A percentile compares a stretch with the other conserved stretches of the same genome.
phyloP scores from a whole-genome alignment of 2,797 vertebrate species.

The Lates japonicus region DNA sequence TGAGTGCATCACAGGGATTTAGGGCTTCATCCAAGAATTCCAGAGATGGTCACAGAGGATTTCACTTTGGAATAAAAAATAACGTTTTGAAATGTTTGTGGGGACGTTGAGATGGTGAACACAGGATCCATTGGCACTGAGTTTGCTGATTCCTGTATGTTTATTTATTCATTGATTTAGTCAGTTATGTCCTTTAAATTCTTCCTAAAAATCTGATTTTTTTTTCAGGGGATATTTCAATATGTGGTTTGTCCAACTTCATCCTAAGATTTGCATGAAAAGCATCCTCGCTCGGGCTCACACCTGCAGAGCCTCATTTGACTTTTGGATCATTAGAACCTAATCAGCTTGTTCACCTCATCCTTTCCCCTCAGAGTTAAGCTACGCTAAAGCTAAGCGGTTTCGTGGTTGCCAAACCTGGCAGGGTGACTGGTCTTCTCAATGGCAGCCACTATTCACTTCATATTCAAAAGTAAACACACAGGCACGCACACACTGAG shows the following conservation, averaged over 20 bases:
- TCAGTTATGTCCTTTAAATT: not conserved
- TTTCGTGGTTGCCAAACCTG: slow-evolving; percentile 56
- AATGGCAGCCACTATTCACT: slow-evolving; percentile 82
- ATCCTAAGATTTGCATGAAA: not conserved
- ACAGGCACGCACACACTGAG: slow-evolving; percentile 65
- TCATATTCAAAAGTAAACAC: slow-evolving; percentile 86
- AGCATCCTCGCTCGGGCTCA: not conserved
- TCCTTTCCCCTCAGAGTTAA: slow-evolving; percentile 37
- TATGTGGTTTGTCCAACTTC: not conserved
- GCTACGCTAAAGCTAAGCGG: slow-evolving; percentile 42
- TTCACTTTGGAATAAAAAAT: slow-evolving; percentile 25
- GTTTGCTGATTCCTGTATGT: not conserved
- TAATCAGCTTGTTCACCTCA: slow-evolving; percentile 33
- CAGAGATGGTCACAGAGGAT: slow-evolving; percentile 23
- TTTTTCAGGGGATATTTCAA: not conserved
- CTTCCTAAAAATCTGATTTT: not conserved
- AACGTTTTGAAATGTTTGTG: slow-evolving; percentile 16
- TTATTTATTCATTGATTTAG: slow-evolving; percentile 18
- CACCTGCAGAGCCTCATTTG: slow-evolving; percentile 34
- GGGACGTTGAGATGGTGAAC: not conserved
- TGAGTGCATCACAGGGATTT: slow-evolving; percentile 38
- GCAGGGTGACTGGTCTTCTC: slow-evolving; percentile 68
- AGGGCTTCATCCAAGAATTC: slow-evolving; percentile 48
- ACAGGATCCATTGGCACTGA: slow-evolving; percentile 22
- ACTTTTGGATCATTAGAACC: slow-evolving; percentile 23